Conservation (phyloP, 1,140 invertebrate species). For the Calephelis virginiensis region DNA sequence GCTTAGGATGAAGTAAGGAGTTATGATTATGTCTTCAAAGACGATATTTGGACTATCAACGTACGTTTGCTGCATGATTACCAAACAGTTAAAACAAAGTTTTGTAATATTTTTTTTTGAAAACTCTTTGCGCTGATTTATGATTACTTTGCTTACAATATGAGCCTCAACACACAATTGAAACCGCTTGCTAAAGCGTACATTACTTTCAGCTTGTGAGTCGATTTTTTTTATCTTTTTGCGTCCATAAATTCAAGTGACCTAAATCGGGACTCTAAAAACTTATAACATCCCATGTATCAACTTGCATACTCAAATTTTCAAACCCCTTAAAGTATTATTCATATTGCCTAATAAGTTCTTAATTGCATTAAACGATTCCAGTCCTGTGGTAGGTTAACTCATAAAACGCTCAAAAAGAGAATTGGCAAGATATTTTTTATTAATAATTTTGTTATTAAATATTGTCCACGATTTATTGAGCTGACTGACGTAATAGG, state of each 20-base stretch:
- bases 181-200: conserved; percentile 8
- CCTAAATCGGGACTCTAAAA: neutral
- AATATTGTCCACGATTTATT: conserved; percentile 30
- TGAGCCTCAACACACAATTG: neutral
- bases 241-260: conserved; percentile 1
- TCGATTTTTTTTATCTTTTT: neutral
- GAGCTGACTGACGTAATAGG: conserved; percentile 31
- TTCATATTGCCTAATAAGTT: conserved; percentile 31
- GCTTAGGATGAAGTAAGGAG: conserved; percentile 20
- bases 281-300: conserved; percentile 28
- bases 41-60: conserved; percentile 1
- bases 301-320: conserved; percentile 30
- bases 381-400: conserved; percentile 24
- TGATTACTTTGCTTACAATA: conserved; percentile 23
- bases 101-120: neutral
- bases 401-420: conserved; percentile 31
- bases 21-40: conserved; percentile 22
- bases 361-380: conserved; percentile 28
- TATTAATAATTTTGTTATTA: conserved; percentile 36
- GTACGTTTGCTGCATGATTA: conserved; percentile 10
- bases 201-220: neutral
- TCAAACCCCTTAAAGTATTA: conserved; percentile 27
- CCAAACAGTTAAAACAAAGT: conserved; percentile 21
- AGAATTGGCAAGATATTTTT: conserved; percentile 27
- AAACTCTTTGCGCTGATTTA: conserved; percentile 22